phyloP scores from a whole-genome alignment of 2,888 invertebrate genomes.

The Drosophila seclusa region DNA sequence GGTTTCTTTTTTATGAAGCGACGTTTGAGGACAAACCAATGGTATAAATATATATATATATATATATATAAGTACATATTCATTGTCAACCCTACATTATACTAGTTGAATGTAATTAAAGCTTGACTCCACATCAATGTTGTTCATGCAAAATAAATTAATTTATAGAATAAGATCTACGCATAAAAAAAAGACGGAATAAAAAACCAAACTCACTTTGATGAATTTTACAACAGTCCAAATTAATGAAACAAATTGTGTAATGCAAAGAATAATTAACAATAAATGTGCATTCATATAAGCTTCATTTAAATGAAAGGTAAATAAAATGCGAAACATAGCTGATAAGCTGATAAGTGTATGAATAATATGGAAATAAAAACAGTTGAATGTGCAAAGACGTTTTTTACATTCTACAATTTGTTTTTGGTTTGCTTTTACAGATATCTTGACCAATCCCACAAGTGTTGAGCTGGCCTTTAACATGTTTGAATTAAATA shows the following conservation, averaged over 20 bases:
- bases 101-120: conserved; percentile 62
- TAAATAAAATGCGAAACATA: conserved; percentile 53
- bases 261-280: conserved; percentile 48
- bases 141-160: conserved; percentile 66
- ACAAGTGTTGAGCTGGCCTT: not conserved
- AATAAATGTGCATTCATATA: conserved; percentile 66
- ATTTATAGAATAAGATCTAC: conserved; percentile 45
- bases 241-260: conserved; percentile 59
- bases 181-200: conserved; percentile 20
- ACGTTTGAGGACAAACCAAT: conserved; percentile 31
- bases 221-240: conserved; percentile 81
- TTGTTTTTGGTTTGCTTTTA: not conserved
- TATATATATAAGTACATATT: conserved; percentile 56
- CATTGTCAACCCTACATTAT: conserved; percentile 65
- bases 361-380: conserved; percentile 71
- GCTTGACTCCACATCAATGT: conserved; percentile 73
- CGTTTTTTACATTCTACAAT: conserved; percentile 5
- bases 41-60: conserved; percentile 20
- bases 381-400: conserved; percentile 70
- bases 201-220: conserved; percentile 54
- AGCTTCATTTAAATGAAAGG: conserved; percentile 65
- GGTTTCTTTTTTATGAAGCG: conserved; percentile 20
- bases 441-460: not conserved
- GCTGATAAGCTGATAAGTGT: conserved; percentile 60
- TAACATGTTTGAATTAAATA: not conserved